Evolutionary conservation across 2,797 vertebrate species (phyloP).

Genomic region (Pempheris klunzingeri): DNA sequence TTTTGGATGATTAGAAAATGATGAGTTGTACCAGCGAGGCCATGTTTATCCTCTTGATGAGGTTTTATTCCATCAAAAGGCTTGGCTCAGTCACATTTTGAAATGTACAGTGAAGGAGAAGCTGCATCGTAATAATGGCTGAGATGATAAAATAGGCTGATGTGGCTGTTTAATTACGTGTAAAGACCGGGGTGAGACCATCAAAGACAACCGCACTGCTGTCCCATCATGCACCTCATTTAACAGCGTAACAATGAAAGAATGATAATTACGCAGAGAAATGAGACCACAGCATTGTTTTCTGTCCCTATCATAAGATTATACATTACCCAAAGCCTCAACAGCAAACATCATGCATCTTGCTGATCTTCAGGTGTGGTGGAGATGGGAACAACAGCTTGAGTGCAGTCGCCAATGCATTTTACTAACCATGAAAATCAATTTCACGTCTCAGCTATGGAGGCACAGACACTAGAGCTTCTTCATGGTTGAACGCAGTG

Average conservation of each 20-base stretch:
- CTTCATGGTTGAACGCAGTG: constrained; percentile 70
- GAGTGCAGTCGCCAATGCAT: constrained; percentile 69
- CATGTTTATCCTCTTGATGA: constrained; percentile 69
- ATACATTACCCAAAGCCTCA: constrained; percentile 56
- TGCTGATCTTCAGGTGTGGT: constrained; percentile 69
- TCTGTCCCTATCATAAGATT: constrained; percentile 58
- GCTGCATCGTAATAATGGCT: constrained; percentile 53
- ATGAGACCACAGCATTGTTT: constrained; percentile 63
- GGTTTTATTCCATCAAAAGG: constrained; percentile 67
- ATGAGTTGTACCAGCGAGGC: constrained; percentile 58
- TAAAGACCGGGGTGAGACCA: constrained; percentile 74
- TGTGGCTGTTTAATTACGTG: constrained; percentile 79
- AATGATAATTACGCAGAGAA: constrained; percentile 71
- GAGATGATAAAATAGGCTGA: constrained; percentile 71
- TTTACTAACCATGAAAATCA: constrained; percentile 82
- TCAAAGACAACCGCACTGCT: constrained; percentile 74
- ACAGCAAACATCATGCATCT: constrained; percentile 62
- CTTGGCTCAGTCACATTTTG: constrained; percentile 54
- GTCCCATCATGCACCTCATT: constrained; percentile 79
- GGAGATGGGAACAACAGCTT: constrained; percentile 64
- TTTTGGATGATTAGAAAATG: constrained; percentile 69
- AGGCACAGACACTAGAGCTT: constrained; percentile 70
- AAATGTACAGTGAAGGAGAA: constrained; percentile 56
- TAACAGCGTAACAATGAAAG: constrained; percentile 75
- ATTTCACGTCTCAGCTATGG: constrained; percentile 81